Conservation (phyloP, 2,888 invertebrate species). For the Drosophila yooni region DNA sequence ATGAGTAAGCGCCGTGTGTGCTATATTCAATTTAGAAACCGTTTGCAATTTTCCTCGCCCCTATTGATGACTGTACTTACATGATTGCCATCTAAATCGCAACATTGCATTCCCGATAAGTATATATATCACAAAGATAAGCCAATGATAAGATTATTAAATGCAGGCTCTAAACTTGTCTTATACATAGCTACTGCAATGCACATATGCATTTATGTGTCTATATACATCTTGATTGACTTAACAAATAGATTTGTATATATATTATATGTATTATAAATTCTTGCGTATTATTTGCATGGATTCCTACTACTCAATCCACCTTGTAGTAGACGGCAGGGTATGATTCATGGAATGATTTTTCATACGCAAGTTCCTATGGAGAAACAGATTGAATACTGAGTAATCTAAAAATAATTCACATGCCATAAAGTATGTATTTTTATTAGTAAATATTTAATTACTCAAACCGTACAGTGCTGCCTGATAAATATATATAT, state of each 20-base stretch:
- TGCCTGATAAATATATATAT: constrained; percentile 4
- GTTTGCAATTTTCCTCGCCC: neutral
- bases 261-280: neutral
- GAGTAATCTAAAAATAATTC: constrained; percentile 18
- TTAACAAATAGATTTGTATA: neutral
- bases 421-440: neutral
- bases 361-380: constrained; percentile 11
- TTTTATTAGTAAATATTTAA: neutral
- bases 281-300: neutral
- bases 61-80: neutral
- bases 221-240: neutral
- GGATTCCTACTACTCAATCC: neutral
- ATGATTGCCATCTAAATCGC: neutral
- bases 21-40: constrained; percentile 22
- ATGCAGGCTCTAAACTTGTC: neutral
- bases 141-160: neutral
- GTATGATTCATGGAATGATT: constrained; percentile 39
- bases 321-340: constrained; percentile 3
- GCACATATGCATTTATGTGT: neutral
- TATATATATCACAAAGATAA: neutral
- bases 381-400: constrained; percentile 26
- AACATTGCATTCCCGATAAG: neutral
- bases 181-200: neutral
- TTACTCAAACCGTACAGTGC: neutral
- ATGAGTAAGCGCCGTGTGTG: constrained; percentile 46